Base-by-base conservation (phyloP, 2,888 invertebrate species). In the Brenthis ino region DNA sequence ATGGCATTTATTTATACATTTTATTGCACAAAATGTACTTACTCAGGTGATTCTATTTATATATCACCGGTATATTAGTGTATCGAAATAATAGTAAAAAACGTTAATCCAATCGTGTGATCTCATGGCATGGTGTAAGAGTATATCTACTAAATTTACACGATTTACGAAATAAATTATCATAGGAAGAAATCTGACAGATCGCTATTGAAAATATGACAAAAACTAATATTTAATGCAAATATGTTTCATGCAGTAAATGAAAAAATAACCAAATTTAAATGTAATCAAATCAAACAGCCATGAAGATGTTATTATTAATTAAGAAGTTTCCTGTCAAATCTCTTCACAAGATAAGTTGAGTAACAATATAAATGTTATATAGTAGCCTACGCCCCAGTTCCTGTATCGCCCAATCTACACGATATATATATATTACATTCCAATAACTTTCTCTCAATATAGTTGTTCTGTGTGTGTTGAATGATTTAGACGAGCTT, bases 21-120 rank as follows among this genome's bases (percentile, higher is more conserved):
- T 79, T 87, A 84, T 85, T 91, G 92, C 92, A 92, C 92, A 92
- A 92, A 90, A 88, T 86, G 91, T 92, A 92, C 91, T 91, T 92
- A 92, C 86, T 83, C 82, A 81, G 83, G 84, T 81, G 85, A 82
- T 80, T 80, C 78, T 78, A 78, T 81, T 74, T 69, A 79, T 74
- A 69, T 77, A 80, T 82, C 81, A 84, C 85, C 82, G 79, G 75
- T 80, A 67, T 82, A 77, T 80, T 84, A 84, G 70, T 74, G 69
- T 70, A 80, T 79, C 76, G 82, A 80, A 78, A 79, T 82, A 78
- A 85, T 83, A 82, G 73, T 63, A 80, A 78, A 70, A 83, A 81
- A 80, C 77, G 81, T 87, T 83, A 82, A 85, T 85, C 78, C 82
- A 77, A 87, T 83, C 80, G 80, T 80, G 85, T 90, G 91, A 92